A percentile compares a stretch with the other conserved stretches of the same genome.
Evolutionary conservation across 2,113 vertebrate genomes (phyloP).

Genomic region (Labrus mixtus): DNA sequence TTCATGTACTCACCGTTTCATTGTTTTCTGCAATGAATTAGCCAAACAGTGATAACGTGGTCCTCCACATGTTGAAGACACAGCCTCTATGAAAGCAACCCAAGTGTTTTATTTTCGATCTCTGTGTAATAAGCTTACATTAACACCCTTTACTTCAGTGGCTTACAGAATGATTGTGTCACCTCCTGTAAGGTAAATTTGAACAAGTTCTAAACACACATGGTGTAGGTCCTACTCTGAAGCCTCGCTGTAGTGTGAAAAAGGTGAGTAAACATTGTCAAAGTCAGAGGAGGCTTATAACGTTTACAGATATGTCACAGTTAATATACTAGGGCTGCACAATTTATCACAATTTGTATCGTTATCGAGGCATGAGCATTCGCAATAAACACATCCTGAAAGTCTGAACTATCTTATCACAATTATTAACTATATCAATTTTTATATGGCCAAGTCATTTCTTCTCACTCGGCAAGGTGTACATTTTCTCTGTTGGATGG

Average conservation of each 20-base stretch:
- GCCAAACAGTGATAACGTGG: neutral
- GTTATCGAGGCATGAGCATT: too few relatives aligned
- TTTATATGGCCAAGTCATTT: too few relatives aligned
- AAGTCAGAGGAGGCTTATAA: neutral
- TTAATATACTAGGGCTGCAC: neutral
- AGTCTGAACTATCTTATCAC: too few relatives aligned
- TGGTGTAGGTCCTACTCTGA: neutral
- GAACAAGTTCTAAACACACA: constrained; percentile 45
- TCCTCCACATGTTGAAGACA: constrained; percentile 5
- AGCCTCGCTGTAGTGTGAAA: neutral
- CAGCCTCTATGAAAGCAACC: constrained; percentile 19
- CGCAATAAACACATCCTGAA: too few relatives aligned
- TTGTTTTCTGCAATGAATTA: constrained; percentile 25
- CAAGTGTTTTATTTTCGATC: constrained; percentile 58
- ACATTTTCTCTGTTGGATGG: too few relatives aligned
- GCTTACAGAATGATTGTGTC: constrained; percentile 44
- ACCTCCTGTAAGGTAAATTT: constrained; percentile 57
- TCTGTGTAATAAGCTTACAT: constrained; percentile 68
- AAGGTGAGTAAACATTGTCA: neutral
- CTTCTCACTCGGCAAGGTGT: too few relatives aligned
- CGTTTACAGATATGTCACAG: neutral
- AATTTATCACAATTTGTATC: too few relatives aligned
- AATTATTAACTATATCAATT: too few relatives aligned
- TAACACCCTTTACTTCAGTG: constrained; percentile 61
- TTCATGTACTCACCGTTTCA: constrained; percentile 33